Percentiles rank a stretch among this genome's conserved stretches.
These are phyloP conservation scores for Anadara kagoshimensis DNA, from an alignment of 1,140 invertebrate species.

Conservation along the genomic window DNA sequence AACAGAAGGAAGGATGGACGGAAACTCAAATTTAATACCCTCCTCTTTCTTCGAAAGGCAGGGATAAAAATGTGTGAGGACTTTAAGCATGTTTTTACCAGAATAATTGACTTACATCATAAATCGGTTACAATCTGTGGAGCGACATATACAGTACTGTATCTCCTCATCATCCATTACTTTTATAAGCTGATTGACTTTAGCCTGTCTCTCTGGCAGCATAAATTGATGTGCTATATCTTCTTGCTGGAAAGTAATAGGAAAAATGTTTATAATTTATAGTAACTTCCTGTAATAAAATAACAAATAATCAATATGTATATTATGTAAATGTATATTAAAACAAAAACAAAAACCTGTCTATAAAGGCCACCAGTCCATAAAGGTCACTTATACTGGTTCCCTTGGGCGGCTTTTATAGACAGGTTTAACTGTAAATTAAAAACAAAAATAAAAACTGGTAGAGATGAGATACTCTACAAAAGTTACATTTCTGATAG, in stretches of 20 bases:
- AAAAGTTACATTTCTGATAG: too few species aligned
- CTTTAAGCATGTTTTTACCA: too few species aligned
- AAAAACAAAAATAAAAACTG: too few species aligned
- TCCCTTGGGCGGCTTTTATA: too few species aligned
- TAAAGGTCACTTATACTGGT: too few species aligned
- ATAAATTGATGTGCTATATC: constrained; percentile 27
- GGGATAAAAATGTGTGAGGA: too few species aligned
- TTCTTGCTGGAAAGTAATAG: constrained; percentile 19
- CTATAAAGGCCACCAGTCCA: neutral
- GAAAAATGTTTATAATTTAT: neutral
- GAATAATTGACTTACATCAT: constrained; percentile 17
- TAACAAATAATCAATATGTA: neutral
- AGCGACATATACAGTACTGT: constrained; percentile 93
- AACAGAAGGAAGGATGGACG: too few species aligned
- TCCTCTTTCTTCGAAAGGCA: too few species aligned
- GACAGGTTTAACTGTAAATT: too few species aligned
- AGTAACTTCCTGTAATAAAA: neutral
- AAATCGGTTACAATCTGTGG: constrained; percentile 83
- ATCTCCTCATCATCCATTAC: constrained; percentile 76
- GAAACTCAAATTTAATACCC: too few species aligned
- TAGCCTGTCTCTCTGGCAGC: constrained; percentile 90
- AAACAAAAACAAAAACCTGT: constrained; percentile 5
- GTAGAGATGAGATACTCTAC: too few species aligned
- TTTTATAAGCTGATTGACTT: constrained; percentile 87
- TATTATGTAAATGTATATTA: too few species aligned